phyloP scores from a whole-genome alignment of 2,113 vertebrate species.

The Microcebus lehilahytsara region DNA sequence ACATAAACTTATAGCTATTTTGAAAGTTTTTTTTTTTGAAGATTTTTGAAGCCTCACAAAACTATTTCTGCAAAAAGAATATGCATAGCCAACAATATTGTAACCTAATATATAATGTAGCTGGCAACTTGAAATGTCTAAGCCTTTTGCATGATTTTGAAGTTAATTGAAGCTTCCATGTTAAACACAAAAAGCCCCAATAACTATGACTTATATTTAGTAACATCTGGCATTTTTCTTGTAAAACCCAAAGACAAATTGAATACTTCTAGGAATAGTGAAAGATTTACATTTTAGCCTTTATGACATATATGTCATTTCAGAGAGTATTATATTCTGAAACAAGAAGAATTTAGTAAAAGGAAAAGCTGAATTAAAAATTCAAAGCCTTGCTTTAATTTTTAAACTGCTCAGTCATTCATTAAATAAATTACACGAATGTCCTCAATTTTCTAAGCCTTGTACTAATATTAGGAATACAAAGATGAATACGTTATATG shows the following conservation, averaged over 20 bases:
- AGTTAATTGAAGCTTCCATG: background rate
- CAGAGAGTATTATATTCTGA: slow-evolving; percentile 22
- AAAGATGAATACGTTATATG: background rate
- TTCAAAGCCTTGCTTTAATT: slow-evolving; percentile 5
- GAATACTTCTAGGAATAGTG: background rate
- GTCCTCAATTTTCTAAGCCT: background rate
- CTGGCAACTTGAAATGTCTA: background rate
- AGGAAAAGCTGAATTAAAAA: slow-evolving; percentile 11
- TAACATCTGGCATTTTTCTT: background rate
- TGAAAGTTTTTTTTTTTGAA: background rate
- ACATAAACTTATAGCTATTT: slow-evolving; percentile 23
- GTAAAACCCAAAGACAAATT: background rate
- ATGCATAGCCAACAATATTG: background rate
- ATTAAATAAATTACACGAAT: slow-evolving; percentile 40
- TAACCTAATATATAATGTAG: background rate
- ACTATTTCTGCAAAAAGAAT: slow-evolving; percentile 35
- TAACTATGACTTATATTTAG: slow-evolving; percentile 10
- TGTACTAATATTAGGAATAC: background rate
- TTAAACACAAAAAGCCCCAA: background rate
- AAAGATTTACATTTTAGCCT: background rate
- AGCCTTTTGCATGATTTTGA: background rate
- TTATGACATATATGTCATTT: background rate
- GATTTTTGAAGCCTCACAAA: slow-evolving; percentile 12
- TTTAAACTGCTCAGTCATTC: slow-evolving; percentile 24
- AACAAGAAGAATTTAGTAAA: background rate